A percentile compares a stretch with the other conserved stretches of the same genome.
Evolutionary conservation across 2,113 vertebrate genomes (phyloP).

Genomic region (Pandion haliaetus): DNA sequence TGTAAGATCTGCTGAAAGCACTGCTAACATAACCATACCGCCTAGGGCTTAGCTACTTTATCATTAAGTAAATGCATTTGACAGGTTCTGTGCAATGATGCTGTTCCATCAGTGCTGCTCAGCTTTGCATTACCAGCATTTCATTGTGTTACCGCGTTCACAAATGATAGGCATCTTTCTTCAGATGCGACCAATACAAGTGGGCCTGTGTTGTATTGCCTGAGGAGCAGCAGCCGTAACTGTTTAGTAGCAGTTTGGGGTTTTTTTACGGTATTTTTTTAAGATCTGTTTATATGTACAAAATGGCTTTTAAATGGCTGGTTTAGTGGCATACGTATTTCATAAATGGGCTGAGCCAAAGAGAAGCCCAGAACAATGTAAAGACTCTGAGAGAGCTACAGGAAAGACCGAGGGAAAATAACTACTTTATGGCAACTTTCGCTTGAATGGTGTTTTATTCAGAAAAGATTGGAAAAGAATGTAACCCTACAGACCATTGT

Average conservation of each 20-base stretch:
- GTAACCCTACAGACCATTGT: neutral
- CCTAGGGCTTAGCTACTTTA: neutral
- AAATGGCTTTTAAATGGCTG: constrained; percentile 10
- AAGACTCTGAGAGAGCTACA: neutral
- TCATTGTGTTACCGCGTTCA: neutral
- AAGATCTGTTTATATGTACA: neutral
- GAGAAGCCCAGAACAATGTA: neutral
- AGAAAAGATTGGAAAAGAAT: neutral
- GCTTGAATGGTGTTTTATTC: neutral
- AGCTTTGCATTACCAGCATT: neutral
- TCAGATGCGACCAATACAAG: neutral
- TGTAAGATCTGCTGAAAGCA: neutral
- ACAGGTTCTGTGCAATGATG: neutral
- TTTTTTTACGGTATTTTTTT: neutral
- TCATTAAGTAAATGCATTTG: constrained; percentile 12
- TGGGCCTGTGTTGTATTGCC: neutral
- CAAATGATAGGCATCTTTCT: neutral
- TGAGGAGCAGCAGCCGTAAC: neutral
- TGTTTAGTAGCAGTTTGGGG: neutral
- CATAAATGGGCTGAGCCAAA: neutral
- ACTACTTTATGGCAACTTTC: neutral
- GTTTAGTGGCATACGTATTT: neutral
- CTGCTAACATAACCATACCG: neutral
- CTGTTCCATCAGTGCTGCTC: neutral
- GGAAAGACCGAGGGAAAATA: neutral